Evolutionary conservation across 2,113 vertebrate species (phyloP).

Genomic region (Muscicapa adusta): DNA sequence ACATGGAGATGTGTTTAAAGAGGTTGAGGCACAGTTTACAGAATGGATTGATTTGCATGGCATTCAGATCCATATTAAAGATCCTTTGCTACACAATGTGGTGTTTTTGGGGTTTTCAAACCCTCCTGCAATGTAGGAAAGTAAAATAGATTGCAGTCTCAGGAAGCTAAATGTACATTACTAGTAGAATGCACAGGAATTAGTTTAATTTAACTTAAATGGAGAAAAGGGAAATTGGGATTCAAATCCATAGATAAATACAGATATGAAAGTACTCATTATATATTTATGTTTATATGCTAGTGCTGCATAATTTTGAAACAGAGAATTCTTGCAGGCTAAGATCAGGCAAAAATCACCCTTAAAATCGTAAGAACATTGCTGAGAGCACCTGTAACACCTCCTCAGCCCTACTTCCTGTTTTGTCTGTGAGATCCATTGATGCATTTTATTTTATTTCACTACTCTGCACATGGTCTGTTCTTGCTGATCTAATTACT

Average conservation of each 20-base stretch:
- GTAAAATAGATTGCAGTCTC: constrained; percentile 28
- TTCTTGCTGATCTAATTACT: not conserved
- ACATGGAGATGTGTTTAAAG: constrained; percentile 63
- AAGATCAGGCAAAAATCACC: not conserved
- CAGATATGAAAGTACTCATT: constrained; percentile 40
- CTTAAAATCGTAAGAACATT: not conserved
- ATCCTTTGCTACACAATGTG: not conserved
- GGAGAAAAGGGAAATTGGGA: not conserved
- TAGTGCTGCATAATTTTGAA: not conserved
- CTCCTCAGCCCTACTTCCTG: not conserved
- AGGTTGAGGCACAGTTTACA: constrained; percentile 63
- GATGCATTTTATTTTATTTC: not conserved
- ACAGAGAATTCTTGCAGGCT: not conserved
- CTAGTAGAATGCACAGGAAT: constrained; percentile 44
- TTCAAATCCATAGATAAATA: constrained; percentile 33
- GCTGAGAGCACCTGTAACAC: not conserved
- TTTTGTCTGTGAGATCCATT: not conserved
- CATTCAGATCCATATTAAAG: constrained; percentile 37
- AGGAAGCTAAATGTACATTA: constrained; percentile 54
- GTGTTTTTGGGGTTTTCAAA: constrained; percentile 45
- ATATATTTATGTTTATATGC: not conserved
- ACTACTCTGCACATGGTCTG: not conserved
- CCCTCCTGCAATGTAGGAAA: not conserved
- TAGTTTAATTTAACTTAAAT: constrained; percentile 63
- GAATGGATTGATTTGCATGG: constrained; percentile 66